A percentile compares a stretch with the other conserved stretches of the same genome.
phyloP scores from a whole-genome alignment of 2,113 vertebrate species.

The Chamaea fasciata region DNA sequence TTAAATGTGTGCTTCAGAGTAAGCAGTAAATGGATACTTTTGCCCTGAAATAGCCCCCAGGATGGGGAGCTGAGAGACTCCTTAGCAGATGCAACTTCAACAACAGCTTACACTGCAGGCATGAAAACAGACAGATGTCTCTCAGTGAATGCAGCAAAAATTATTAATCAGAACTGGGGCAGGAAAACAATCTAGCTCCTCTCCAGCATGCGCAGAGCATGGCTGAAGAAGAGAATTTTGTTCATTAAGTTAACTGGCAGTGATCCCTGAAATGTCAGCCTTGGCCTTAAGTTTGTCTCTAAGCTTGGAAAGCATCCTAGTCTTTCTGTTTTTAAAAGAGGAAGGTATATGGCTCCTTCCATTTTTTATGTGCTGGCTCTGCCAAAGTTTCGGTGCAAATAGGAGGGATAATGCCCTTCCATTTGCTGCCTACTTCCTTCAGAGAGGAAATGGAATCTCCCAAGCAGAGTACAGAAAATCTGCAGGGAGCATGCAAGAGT shows the following conservation, averaged over 20 bases:
- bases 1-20: constrained; percentile 3
- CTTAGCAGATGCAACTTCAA: constrained; percentile 48
- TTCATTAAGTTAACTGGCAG: constrained; percentile 53
- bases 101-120: constrained; percentile 25
- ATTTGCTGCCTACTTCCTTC: background rate
- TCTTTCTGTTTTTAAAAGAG: background rate
- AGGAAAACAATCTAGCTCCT: background rate
- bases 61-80: constrained; percentile 5
- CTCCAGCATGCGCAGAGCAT: background rate
- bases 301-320: background rate
- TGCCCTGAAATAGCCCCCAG: constrained; percentile 1
- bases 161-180: constrained; percentile 13
- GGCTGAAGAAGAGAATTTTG: constrained; percentile 27
- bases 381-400: background rate
- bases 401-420: background rate
- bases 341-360: background rate
- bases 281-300: constrained; percentile 22
- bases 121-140: constrained; percentile 58
- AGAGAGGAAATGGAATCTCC: background rate
- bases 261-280: constrained; percentile 3
- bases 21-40: background rate
- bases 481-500: background rate
- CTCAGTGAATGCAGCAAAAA: constrained; percentile 48
- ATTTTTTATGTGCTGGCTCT: background rate
- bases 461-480: background rate